Evolutionary conservation across 2,113 vertebrate genomes (phyloP).

Genomic region (Piprites chloris): DNA sequence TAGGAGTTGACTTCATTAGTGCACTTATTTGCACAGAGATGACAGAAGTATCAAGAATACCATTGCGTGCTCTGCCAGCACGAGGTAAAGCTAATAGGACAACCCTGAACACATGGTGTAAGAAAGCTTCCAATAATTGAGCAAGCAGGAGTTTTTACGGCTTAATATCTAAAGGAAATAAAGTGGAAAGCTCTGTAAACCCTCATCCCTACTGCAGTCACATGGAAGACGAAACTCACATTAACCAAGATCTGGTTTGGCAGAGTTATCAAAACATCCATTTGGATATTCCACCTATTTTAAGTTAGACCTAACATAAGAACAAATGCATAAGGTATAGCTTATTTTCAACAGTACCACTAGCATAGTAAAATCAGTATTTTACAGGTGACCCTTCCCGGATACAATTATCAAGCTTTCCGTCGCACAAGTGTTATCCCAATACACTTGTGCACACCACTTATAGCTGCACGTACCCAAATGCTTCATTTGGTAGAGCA

Average conservation of each 20-base stretch:
- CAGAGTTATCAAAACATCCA: not conserved
- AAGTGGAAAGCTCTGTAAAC: not conserved
- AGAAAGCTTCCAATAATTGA: not conserved
- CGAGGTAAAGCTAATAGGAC: not conserved
- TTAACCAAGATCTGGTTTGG: not conserved
- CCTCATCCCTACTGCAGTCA: not conserved
- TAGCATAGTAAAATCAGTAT: not conserved
- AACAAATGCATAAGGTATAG: not conserved
- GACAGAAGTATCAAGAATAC: not conserved
- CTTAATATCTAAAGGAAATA: not conserved
- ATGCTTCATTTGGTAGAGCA: not conserved
- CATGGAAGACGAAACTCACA: not conserved
- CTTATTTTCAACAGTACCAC: not conserved
- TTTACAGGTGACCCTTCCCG: not conserved
- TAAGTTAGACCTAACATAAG: not conserved
- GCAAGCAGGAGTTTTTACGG: not conserved
- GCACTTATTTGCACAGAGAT: not conserved
- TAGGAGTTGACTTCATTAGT: not conserved
- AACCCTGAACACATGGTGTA: not conserved
- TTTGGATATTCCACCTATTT: not conserved
- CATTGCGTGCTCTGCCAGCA: not conserved
- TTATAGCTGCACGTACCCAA: not conserved
- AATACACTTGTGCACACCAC: rapidly evolving
- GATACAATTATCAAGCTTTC: not conserved
- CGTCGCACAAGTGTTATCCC: not conserved